These are phyloP conservation scores for Pseudolaguvia tuberculata DNA, from an alignment of 2,113 vertebrate genomes.

Conservation along the genomic window DNA sequence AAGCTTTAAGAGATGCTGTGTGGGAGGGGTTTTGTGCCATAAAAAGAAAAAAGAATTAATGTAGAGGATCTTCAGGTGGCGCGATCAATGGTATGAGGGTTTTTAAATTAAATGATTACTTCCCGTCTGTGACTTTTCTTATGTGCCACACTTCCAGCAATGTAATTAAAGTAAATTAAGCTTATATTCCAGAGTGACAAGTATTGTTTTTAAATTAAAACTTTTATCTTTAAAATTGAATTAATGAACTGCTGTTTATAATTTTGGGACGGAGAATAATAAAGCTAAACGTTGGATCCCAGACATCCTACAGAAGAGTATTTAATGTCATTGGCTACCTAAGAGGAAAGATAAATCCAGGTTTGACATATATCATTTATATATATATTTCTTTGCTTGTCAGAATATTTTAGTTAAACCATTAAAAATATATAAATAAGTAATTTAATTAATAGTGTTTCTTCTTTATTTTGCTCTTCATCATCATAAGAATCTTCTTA, in stretches of 20 bases:
- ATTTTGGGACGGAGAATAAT: slow-evolving; percentile 65
- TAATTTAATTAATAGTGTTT: background rate
- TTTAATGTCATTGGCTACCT: slow-evolving; percentile 84
- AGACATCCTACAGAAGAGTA: slow-evolving; percentile 72
- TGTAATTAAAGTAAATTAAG: background rate
- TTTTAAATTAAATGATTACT: no score
- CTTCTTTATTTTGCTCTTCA: no score
- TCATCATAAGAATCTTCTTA: no score
- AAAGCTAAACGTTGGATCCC: slow-evolving; percentile 72
- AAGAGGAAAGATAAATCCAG: slow-evolving; percentile 78
- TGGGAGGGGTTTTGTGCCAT: background rate
- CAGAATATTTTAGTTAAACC: background rate
- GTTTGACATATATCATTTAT: slow-evolving; percentile 67
- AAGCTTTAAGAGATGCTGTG: background rate
- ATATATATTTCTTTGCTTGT: background rate
- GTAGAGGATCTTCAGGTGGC: background rate
- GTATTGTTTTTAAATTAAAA: background rate
- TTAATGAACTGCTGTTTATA: background rate
- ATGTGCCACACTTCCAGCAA: background rate
- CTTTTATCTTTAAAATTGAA: background rate
- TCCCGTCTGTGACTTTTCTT: background rate
- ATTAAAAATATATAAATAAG: background rate
- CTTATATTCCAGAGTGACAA: background rate
- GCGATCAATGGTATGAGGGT: background rate
- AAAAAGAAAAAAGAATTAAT: background rate